Percentiles rank a stretch among this genome's conserved stretches.
These are phyloP conservation scores for Prostheceraeus crozeri DNA, from an alignment of 2,888 invertebrate genomes.

Conservation along the genomic window DNA sequence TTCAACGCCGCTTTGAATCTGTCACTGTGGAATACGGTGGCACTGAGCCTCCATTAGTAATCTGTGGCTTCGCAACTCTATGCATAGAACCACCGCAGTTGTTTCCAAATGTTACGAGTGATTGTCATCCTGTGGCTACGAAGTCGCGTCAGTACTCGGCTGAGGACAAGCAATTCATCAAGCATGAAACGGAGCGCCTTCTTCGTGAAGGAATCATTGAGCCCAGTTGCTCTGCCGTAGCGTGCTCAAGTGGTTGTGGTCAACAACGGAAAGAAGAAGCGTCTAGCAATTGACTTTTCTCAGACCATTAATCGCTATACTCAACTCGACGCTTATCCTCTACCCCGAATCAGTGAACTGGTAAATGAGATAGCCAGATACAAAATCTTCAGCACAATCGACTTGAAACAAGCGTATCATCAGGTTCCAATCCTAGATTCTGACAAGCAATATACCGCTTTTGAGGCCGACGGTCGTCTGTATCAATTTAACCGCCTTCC, in stretches of 20 bases:
- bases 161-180: neutral
- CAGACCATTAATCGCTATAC: constrained; percentile 21
- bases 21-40: constrained; percentile 21
- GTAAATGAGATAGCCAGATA: constrained; percentile 31
- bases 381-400: neutral
- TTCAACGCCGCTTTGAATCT: constrained; percentile 17
- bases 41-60: constrained; percentile 9
- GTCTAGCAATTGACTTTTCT: neutral
- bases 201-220: constrained; percentile 7
- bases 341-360: constrained; percentile 27
- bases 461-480: constrained; percentile 16
- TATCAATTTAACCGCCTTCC: constrained; percentile 17
- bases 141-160: neutral
- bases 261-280: constrained; percentile 9
- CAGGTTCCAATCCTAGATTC: neutral
- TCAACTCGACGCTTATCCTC: constrained; percentile 11
- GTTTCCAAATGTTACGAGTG: constrained; percentile 31
- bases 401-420: constrained; percentile 14
- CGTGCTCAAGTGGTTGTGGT: constrained; percentile 7
- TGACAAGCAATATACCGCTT: constrained; percentile 9
- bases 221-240: constrained; percentile 15
- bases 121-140: constrained; percentile 10
- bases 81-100: constrained; percentile 12
- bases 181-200: neutral
- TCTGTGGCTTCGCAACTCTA: constrained; percentile 28